Percentiles rank a stretch among this genome's conserved stretches.
Evolutionary conservation across 2,888 invertebrate species (phyloP).

Genomic region (Standfussiana lucernea): DNA sequence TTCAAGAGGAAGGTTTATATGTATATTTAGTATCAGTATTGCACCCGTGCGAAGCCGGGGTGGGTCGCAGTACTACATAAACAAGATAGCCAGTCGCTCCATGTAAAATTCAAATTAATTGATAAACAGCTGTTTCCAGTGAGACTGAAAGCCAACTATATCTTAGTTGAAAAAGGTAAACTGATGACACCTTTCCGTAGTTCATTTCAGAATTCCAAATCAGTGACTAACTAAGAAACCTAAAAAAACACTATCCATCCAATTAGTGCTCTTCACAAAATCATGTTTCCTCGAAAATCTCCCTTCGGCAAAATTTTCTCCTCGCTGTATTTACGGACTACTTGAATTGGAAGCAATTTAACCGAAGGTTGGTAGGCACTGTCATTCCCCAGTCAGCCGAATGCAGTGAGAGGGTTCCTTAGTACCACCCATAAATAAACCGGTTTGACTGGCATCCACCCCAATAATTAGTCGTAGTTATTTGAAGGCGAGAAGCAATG

Average conservation of each 20-base stretch:
- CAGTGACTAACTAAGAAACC: not conserved
- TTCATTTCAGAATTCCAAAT: not conserved
- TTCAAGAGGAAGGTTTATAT: too few species aligned
- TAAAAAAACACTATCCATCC: conserved; percentile 15
- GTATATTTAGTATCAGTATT: too few species aligned
- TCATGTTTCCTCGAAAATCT: conserved; percentile 30
- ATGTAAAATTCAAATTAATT: too few species aligned
- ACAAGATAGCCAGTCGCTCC: too few species aligned
- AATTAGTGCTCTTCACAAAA: conserved; percentile 47
- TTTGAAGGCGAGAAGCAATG: conserved; percentile 61
- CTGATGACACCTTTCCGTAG: too few species aligned
- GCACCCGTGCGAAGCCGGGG: too few species aligned
- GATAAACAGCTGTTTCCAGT: not conserved
- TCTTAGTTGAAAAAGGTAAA: too few species aligned
- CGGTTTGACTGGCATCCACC: conserved; percentile 59
- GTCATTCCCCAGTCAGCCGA: conserved; percentile 53
- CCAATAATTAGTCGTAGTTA: conserved; percentile 63
- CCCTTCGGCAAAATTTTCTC: conserved; percentile 42
- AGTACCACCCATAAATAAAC: conserved; percentile 61
- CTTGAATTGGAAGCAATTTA: conserved; percentile 59
- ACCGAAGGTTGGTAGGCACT: conserved; percentile 46
- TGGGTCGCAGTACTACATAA: too few species aligned
- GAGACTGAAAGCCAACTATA: not conserved
- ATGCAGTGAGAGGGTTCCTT: conserved; percentile 52
- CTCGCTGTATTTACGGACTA: conserved; percentile 45